Conservation (phyloP, 2,888 invertebrate species). For the Branchipolynoe longqiensis region DNA sequence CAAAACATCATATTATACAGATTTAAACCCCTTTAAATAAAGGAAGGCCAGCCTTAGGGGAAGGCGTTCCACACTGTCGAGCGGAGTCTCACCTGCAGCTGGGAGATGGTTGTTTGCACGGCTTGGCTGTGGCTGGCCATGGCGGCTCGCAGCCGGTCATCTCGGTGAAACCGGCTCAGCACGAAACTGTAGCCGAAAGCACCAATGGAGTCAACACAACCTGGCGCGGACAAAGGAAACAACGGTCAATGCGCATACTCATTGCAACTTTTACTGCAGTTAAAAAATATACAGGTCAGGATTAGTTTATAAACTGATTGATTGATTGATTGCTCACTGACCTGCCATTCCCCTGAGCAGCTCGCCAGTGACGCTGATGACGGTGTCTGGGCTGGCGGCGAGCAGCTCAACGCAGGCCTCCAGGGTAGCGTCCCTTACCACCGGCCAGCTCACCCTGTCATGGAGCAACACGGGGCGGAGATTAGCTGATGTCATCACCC, state of each 20-base stretch:
- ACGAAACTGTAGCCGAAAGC: background rate
- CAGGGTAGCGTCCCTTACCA: background rate
- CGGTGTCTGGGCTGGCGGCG: background rate
- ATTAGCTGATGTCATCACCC: too few species aligned
- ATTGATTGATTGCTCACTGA: conserved; percentile 2
- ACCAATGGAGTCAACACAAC: background rate
- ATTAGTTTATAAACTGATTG: too few species aligned
- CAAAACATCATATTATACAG: too few species aligned
- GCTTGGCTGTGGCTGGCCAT: background rate
- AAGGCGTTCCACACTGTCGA: background rate
- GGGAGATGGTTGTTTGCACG: background rate
- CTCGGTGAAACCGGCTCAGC: background rate
- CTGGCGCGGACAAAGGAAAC: background rate
- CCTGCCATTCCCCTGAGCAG: background rate
- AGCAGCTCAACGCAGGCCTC: conserved; percentile 6
- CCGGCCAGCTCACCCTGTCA: background rate
- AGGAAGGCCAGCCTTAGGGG: too few species aligned
- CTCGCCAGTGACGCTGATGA: background rate
- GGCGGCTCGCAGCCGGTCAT: background rate
- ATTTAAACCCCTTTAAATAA: too few species aligned
- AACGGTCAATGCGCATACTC: too few species aligned
- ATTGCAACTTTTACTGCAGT: too few species aligned
- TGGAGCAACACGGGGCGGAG: background rate
- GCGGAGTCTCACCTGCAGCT: background rate
- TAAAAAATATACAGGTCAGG: too few species aligned